Base-by-base conservation (phyloP, 2,888 invertebrate species). In the Phasia obesa region DNA sequence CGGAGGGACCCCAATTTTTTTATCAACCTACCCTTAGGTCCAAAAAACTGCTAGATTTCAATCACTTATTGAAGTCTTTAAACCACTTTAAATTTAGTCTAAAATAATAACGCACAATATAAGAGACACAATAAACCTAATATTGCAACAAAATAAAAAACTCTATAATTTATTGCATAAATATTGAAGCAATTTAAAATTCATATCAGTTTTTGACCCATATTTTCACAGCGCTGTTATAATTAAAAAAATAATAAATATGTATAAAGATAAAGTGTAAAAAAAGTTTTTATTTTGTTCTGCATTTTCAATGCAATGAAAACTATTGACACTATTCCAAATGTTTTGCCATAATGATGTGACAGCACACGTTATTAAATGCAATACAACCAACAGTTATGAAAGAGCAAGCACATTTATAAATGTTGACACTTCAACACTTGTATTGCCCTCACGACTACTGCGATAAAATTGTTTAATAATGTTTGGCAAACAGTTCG, bases 251-350 rank as follows among this genome's bases (percentile, higher is more conserved):
- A 65, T n/a, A 44, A 15, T n/a, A 35, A 60, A 42, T 15, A 42
- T 42, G 2, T 35, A 35, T 11, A 35, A 35, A 35, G 35, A 35
- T 11, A 35, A 35, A 11, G 5, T 13, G 15, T 17, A 17, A 4
- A 47, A 19, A 42, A 49, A 38, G 15, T 59, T 35, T 38, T n/a
- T n/a, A n/a, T n/a, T n/a, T n/a, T n/a, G n/a, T 59, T 19, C 13
- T 13, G 7, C 7, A 27, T 55, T 31, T 49, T 44, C 21, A 35
- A 1, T 35, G 2, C 21, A 5, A 25, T 21, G 15, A 65, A 17
- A 31, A 53, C 15, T 69, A 69, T 77, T 69, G 44, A 69, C 76
- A 60, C 23, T 23, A 17, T 69, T 44, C 44, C 77, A 69, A 62
- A 62, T 60, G n/a, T 23, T 31, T 55, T 71, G 71, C 21, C 51